These are phyloP conservation scores for Ctenomys sociabilis DNA, from an alignment of 2,113 vertebrate species.

Conservation along the genomic window DNA sequence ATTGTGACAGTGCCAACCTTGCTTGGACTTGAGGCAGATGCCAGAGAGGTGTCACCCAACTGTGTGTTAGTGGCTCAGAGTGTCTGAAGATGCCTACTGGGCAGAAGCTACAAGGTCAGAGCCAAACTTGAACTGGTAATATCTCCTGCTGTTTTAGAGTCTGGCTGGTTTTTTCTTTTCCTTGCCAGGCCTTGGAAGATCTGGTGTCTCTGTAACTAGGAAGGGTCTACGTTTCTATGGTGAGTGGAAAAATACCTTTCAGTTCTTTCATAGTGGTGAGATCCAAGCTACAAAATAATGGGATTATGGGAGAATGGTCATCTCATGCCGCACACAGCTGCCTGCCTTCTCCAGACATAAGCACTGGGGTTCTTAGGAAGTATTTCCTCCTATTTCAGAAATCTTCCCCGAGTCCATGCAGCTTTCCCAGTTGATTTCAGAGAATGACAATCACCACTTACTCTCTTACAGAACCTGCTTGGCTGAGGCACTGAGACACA, in stretches of 20 bases:
- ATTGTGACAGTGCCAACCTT: neutral
- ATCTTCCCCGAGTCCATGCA: neutral
- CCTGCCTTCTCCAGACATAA: neutral
- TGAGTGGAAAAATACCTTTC: neutral
- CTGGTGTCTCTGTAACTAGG: neutral
- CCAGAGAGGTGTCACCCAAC: too few relatives aligned
- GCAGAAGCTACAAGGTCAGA: neutral
- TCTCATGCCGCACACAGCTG: too few relatives aligned
- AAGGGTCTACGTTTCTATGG: neutral
- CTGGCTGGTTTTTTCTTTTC: neutral
- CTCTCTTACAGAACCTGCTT: neutral
- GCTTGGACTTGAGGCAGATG: neutral
- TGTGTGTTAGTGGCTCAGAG: neutral
- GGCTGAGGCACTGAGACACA: neutral
- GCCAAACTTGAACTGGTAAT: too few relatives aligned
- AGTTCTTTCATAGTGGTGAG: neutral
- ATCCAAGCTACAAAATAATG: neutral
- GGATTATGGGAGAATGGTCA: neutral
- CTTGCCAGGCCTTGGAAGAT: neutral
- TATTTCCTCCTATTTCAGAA: neutral
- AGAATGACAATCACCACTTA: neutral
- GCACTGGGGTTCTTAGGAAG: neutral
- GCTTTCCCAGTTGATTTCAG: neutral
- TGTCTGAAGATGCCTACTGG: neutral
- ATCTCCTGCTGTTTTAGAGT: neutral